Conservation (phyloP, 1,140 invertebrate genomes). For the Diachasma alloeum region DNA sequence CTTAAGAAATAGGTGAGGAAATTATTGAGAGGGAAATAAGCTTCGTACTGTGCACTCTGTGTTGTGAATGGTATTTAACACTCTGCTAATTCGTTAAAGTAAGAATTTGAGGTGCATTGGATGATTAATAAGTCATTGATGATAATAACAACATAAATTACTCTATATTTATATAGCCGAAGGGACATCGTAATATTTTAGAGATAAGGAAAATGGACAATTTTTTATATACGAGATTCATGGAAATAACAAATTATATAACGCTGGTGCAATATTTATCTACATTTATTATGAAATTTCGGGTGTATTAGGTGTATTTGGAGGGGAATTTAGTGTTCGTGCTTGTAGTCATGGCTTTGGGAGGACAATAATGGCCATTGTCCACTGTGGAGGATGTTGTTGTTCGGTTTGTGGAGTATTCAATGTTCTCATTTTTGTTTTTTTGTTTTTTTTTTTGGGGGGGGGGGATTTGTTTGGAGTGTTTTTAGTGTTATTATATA, state of each 20-base stretch:
- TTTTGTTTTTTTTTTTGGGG: not conserved
- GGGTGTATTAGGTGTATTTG: not conserved
- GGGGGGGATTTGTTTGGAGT: too few relatives aligned
- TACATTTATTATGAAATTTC: conserved; percentile 39
- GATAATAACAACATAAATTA: conserved; percentile 44
- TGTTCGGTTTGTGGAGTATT: not conserved
- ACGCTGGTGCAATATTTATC: conserved; percentile 57
- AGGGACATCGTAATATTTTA: conserved; percentile 62
- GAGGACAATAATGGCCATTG: not conserved
- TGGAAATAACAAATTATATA: conserved; percentile 36
- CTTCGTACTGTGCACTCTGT: conserved; percentile 67
- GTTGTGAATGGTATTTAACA: conserved; percentile 63
- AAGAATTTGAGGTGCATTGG: conserved; percentile 15
- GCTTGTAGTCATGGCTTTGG: conserved; percentile 17
- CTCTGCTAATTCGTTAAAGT: conserved; percentile 32
- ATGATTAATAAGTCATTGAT: conserved; percentile 38
- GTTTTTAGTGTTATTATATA: too few relatives aligned
- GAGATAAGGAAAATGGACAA: conserved; percentile 60
- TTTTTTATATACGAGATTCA: conserved; percentile 58
- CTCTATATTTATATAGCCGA: conserved; percentile 43
- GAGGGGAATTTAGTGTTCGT: not conserved
- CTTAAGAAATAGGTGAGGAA: conserved; percentile 25
- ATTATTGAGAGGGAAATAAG: conserved; percentile 45
- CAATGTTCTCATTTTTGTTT: not conserved
- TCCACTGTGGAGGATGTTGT: not conserved